Evolutionary conservation across 2,113 vertebrate genomes (phyloP).

Genomic region (Oryzias javanicus): DNA sequence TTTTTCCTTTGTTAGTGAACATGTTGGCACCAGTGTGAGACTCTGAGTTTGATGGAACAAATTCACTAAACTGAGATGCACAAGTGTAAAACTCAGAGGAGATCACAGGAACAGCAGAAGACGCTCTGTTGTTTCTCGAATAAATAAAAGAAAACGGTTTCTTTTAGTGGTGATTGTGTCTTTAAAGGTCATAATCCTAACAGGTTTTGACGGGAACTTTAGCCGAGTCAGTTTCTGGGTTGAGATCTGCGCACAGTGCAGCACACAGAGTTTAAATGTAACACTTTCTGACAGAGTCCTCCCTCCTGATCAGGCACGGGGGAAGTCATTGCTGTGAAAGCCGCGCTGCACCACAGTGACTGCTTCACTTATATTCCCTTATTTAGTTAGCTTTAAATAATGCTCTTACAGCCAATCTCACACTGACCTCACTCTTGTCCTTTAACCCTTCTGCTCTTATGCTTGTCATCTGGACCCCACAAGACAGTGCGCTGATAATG

Average conservation of each 20-base stretch:
- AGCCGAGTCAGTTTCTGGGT: slow-evolving; percentile 35
- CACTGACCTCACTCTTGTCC: too few species aligned
- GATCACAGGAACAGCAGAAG: too few species aligned
- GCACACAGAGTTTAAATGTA: slow-evolving; percentile 28
- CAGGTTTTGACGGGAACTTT: slow-evolving; percentile 42
- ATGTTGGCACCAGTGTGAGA: too few species aligned
- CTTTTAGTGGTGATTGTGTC: slow-evolving; percentile 7
- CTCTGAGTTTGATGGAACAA: too few species aligned
- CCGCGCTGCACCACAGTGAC: background rate
- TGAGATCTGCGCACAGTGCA: slow-evolving; percentile 17
- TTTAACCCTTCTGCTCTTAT: too few species aligned
- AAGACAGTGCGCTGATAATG: too few species aligned
- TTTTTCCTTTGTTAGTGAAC: too few species aligned
- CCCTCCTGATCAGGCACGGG: slow-evolving; percentile 8
- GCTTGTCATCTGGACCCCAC: too few species aligned
- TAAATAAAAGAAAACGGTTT: slow-evolving; percentile 1
- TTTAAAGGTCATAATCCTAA: slow-evolving; percentile 38
- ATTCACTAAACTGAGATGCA: too few species aligned
- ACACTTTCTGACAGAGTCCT: slow-evolving; percentile 47
- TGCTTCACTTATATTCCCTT: background rate
- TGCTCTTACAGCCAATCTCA: too few species aligned
- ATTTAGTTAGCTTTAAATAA: too few species aligned
- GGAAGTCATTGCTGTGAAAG: slow-evolving; percentile 14
- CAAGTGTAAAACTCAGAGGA: too few species aligned
- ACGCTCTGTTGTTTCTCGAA: background rate